Conservation (phyloP, 2,888 invertebrate species). For the Drosophila austrosaltans region DNA sequence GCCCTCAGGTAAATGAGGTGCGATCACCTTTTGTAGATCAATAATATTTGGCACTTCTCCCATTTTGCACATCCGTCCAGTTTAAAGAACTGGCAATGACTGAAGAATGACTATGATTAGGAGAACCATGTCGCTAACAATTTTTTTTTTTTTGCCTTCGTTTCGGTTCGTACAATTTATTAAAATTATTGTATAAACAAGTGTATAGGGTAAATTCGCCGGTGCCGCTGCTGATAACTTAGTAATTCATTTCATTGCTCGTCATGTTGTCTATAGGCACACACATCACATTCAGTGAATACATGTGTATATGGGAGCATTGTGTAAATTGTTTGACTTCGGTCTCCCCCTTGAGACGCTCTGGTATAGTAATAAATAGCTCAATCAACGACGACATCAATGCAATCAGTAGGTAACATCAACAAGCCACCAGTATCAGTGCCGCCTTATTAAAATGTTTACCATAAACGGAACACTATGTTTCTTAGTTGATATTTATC, state of each 20-base stretch:
- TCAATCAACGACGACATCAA: constrained; percentile 45
- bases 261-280: neutral
- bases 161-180: constrained; percentile 25
- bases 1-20: constrained; percentile 70
- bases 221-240: neutral
- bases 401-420: constrained; percentile 37
- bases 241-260: constrained; percentile 23
- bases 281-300: neutral
- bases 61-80: constrained; percentile 49
- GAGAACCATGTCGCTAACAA: neutral
- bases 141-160: constrained; percentile 33
- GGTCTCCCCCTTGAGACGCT: neutral
- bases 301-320: neutral
- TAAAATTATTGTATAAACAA: constrained; percentile 11
- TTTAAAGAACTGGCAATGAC: constrained; percentile 19
- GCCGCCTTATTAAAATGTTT: constrained; percentile 29
- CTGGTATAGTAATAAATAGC: constrained; percentile 39
- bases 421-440: constrained; percentile 17
- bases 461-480: neutral
- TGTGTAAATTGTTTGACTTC: neutral
- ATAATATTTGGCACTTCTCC: constrained; percentile 74
- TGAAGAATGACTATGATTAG: constrained; percentile 37
- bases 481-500: constrained; percentile 12
- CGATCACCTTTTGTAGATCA: constrained; percentile 73
- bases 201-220: neutral